A percentile compares a stretch with the other conserved stretches of the same genome.
phyloP scores from a whole-genome alignment of 2,888 invertebrate genomes.

The Cosmia trapezina region DNA sequence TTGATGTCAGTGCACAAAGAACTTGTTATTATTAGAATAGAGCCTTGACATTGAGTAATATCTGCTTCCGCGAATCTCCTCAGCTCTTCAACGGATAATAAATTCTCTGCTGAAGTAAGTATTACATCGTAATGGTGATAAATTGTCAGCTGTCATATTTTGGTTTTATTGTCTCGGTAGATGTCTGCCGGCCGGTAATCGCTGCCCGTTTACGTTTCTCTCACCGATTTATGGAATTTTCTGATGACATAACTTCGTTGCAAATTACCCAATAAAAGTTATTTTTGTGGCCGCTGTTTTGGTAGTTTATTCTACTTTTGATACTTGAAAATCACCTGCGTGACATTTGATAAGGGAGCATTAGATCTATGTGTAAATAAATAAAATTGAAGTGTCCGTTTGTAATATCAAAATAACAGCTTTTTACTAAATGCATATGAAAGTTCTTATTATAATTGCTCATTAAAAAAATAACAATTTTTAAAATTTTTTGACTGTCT shows the following conservation, averaged over 20 bases:
- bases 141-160: slow-evolving; percentile 80
- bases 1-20: slow-evolving; percentile 68
- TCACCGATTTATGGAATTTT: slow-evolving; percentile 83
- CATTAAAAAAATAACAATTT: too few relatives aligned
- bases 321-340: slow-evolving; percentile 5
- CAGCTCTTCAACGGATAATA: slow-evolving; percentile 77
- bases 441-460: too few relatives aligned
- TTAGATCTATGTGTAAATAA: too few relatives aligned
- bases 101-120: slow-evolving; percentile 76
- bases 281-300: slow-evolving; percentile 81
- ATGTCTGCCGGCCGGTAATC: slow-evolving; percentile 78
- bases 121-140: slow-evolving; percentile 78
- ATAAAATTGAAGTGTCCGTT: too few relatives aligned
- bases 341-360: background rate
- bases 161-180: slow-evolving; percentile 81
- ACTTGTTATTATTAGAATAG: slow-evolving; percentile 72
- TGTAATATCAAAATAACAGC: too few relatives aligned
- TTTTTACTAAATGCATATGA: too few relatives aligned
- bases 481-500: too few relatives aligned
- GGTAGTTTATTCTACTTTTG: slow-evolving; percentile 64
- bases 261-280: slow-evolving; percentile 87
- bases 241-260: slow-evolving; percentile 85
- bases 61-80: slow-evolving; percentile 76
- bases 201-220: slow-evolving; percentile 81
- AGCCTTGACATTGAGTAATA: slow-evolving; percentile 80